Percentiles rank a stretch among this genome's conserved stretches.
phyloP scores from a whole-genome alignment of 1,140 invertebrate species.

The Leucophenga varia region DNA sequence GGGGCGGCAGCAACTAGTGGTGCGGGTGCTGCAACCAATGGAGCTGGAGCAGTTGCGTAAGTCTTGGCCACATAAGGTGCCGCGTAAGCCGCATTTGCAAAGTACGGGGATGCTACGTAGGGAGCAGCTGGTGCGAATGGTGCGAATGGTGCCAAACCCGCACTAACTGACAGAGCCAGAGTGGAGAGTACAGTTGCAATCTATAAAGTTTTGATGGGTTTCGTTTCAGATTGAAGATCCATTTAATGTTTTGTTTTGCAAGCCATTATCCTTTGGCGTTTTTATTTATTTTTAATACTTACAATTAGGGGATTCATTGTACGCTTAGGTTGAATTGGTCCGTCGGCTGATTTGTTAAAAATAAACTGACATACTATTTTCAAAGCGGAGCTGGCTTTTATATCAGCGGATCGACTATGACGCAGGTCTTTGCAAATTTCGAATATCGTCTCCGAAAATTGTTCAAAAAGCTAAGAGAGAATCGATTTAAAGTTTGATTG shows the following conservation, averaged over 20 bases:
- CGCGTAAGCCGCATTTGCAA: slow-evolving; percentile 29
- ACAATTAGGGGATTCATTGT: slow-evolving; percentile 56
- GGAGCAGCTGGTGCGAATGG: slow-evolving; percentile 37
- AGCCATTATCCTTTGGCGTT: not conserved
- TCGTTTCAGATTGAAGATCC: no score
- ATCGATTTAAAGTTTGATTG: no score
- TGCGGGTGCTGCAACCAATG: slow-evolving; percentile 21
- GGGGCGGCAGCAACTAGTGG: slow-evolving; percentile 20
- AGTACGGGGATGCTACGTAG: slow-evolving; percentile 25
- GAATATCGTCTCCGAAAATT: slow-evolving; percentile 16
- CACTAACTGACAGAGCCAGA: slow-evolving; percentile 43
- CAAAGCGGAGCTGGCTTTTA: slow-evolving; percentile 47
- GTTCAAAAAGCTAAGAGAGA: no score
- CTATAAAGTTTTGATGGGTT: slow-evolving; percentile 17
- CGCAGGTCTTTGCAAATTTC: slow-evolving; percentile 36
- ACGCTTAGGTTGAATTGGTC: slow-evolving; percentile 41
- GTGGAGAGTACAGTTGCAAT: slow-evolving; percentile 52
- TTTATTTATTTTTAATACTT: no score
- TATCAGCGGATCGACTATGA: slow-evolving; percentile 28
- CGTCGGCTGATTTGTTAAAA: slow-evolving; percentile 53
- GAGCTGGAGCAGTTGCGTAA: slow-evolving; percentile 37
- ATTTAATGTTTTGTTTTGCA: not conserved
- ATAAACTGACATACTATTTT: slow-evolving; percentile 53
- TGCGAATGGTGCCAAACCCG: slow-evolving; percentile 29
- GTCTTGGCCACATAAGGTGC: slow-evolving; percentile 25